Percentiles rank a stretch among this genome's conserved stretches.
Evolutionary conservation across 92 coral and sea anemone genomes (phyloP).

Genomic region (Ricordea florida): DNA sequence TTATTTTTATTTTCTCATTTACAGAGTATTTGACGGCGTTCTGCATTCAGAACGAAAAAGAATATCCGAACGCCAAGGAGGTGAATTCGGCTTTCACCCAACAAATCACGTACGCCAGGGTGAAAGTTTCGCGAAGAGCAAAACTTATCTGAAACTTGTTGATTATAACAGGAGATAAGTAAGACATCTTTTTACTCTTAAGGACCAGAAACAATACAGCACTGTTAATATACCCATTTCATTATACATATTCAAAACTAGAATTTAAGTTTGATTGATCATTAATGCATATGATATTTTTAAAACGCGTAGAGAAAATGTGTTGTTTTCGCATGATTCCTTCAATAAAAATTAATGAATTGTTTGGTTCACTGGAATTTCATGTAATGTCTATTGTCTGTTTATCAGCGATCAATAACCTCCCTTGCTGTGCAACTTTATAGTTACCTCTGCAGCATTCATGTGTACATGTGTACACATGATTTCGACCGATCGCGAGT

Average conservation of each 20-base stretch:
- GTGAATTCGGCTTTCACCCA: background rate
- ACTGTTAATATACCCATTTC: too few relatives aligned
- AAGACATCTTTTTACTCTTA: too few relatives aligned
- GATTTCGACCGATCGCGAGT: too few relatives aligned
- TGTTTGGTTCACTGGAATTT: conserved; percentile 5
- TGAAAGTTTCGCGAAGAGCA: background rate
- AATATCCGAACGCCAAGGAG: background rate
- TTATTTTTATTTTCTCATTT: background rate
- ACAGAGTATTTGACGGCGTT: conserved; percentile 26
- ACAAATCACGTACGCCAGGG: conserved; percentile 9
- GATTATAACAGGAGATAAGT: background rate
- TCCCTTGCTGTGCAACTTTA: background rate
- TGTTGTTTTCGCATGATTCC: background rate
- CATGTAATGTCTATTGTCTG: background rate
- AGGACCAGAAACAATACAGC: too few relatives aligned
- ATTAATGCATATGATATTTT: too few relatives aligned
- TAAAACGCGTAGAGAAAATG: too few relatives aligned
- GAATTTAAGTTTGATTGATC: too few relatives aligned
- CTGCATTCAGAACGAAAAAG: conserved; percentile 6
- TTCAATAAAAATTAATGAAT: background rate
- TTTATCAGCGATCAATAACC: background rate
- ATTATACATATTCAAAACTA: conserved; percentile 5
- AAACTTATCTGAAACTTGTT: conserved; percentile 4
- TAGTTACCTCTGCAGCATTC: background rate
- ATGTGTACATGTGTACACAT: too few relatives aligned